These are phyloP conservation scores for Pseudomugil tenellus DNA, from an alignment of 2,797 vertebrate species.

Conservation along the genomic window DNA sequence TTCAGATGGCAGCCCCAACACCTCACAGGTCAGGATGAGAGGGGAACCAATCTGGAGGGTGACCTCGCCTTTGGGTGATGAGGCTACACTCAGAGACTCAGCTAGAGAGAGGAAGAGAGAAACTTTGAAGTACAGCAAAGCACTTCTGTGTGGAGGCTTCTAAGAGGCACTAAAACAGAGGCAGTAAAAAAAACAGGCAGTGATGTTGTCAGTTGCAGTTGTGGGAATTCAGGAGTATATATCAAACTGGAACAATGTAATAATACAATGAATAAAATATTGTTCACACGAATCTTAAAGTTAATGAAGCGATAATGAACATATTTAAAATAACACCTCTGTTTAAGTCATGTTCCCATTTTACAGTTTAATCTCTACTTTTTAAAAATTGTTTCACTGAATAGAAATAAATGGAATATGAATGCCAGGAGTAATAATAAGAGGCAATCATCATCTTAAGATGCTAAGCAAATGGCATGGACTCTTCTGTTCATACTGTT, in stretches of 20 bases:
- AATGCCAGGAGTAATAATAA: not conserved
- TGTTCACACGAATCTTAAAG: not conserved
- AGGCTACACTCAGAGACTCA: slow-evolving; percentile 72
- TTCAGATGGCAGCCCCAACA: slow-evolving; percentile 71
- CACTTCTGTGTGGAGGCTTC: not conserved
- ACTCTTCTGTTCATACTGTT: not conserved
- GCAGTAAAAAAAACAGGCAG: slow-evolving; percentile 13
- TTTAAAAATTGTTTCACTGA: not conserved
- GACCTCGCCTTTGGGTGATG: slow-evolving; percentile 71
- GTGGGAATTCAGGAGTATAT: not conserved
- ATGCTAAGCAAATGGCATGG: not conserved
- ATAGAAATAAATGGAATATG: not conserved
- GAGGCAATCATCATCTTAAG: not conserved
- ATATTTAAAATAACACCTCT: not conserved
- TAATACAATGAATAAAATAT: not conserved
- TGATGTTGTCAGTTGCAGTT: not conserved
- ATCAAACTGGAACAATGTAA: not conserved
- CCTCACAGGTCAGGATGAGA: slow-evolving; percentile 78
- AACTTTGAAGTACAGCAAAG: slow-evolving; percentile 2
- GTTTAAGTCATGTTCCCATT: not conserved
- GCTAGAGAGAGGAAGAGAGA: slow-evolving; percentile 53
- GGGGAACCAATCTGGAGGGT: slow-evolving; percentile 79
- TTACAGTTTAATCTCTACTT: not conserved
- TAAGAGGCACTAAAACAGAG: slow-evolving; percentile 15
- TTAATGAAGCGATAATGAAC: not conserved